Percentiles rank a stretch among this genome's conserved stretches.
Evolutionary conservation across 2,113 vertebrate species (phyloP).

Genomic region (Gavia stellata): DNA sequence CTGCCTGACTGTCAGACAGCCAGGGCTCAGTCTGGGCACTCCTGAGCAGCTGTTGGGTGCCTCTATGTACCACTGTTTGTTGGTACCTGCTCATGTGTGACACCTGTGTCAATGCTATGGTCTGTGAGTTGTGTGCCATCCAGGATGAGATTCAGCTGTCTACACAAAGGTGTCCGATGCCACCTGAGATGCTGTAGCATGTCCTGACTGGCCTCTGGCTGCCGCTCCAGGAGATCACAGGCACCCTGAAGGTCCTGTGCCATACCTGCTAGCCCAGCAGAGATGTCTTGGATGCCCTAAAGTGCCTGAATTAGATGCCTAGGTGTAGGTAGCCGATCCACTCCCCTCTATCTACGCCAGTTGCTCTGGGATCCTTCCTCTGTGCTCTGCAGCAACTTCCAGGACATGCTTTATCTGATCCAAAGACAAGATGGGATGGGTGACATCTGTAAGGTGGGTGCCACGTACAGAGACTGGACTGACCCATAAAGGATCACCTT

Average conservation of each 20-base stretch:
- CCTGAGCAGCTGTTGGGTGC: accelerated
- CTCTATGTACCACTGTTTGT: no score
- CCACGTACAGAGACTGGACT: neutral
- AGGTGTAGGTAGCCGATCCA: neutral
- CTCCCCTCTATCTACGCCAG: neutral
- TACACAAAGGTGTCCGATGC: neutral
- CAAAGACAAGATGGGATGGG: neutral
- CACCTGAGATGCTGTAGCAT: neutral
- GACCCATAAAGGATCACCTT: neutral
- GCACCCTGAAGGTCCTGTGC: neutral
- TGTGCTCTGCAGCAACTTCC: neutral
- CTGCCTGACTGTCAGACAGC: neutral
- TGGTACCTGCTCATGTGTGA: neutral
- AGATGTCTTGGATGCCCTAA: neutral
- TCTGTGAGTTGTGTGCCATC: neutral
- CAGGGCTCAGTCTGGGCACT: neutral
- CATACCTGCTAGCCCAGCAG: neutral
- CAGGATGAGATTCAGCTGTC: neutral
- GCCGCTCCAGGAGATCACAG: neutral
- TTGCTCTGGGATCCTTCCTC: neutral
- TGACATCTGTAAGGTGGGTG: neutral
- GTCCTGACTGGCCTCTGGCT: neutral
- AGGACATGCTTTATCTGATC: neutral
- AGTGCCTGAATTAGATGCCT: neutral
- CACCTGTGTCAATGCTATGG: neutral